These are phyloP conservation scores for Baronia brevicornis DNA, from an alignment of 2,888 invertebrate species.

Conservation along the genomic window DNA sequence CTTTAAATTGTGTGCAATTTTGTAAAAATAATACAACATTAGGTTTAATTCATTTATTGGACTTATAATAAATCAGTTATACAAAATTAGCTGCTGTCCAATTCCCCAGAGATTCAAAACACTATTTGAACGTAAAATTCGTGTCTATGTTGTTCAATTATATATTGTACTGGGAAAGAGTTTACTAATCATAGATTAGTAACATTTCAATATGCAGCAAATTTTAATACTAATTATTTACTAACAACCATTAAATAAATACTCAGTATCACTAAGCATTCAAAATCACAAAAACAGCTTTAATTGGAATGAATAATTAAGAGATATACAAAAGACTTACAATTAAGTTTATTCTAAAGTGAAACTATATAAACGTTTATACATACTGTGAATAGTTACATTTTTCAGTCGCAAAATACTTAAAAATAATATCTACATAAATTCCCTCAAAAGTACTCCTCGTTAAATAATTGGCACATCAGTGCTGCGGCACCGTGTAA, in stretches of 20 bases:
- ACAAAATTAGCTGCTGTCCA: constrained; percentile 67
- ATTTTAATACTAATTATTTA: constrained; percentile 7
- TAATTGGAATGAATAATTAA: too few species aligned
- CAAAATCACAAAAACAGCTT: constrained; percentile 14
- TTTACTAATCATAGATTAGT: constrained; percentile 8
- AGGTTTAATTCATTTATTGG: constrained; percentile 43
- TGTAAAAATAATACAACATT: constrained; percentile 21
- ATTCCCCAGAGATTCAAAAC: constrained; percentile 47
- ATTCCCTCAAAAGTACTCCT: constrained; percentile 9
- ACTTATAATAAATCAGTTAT: constrained; percentile 68
- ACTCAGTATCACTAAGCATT: constrained; percentile 12
- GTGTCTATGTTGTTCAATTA: constrained; percentile 5
- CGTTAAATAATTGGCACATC: constrained; percentile 9
- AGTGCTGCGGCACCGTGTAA: too few species aligned
- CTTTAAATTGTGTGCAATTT: background rate
- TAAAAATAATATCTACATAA: constrained; percentile 16
- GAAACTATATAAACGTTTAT: constrained; percentile 6
- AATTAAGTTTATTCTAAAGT: constrained; percentile 4
- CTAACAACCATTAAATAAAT: constrained; percentile 11
- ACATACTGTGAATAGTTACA: constrained; percentile 8
- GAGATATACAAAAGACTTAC: too few species aligned
- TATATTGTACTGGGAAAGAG: constrained; percentile 10
- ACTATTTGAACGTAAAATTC: constrained; percentile 33
- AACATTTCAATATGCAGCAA: constrained; percentile 9
- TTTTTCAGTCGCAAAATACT: constrained; percentile 14